These are phyloP conservation scores for Anagrus nilaparvatae DNA, from an alignment of 1,140 invertebrate genomes.

Conservation along the genomic window DNA sequence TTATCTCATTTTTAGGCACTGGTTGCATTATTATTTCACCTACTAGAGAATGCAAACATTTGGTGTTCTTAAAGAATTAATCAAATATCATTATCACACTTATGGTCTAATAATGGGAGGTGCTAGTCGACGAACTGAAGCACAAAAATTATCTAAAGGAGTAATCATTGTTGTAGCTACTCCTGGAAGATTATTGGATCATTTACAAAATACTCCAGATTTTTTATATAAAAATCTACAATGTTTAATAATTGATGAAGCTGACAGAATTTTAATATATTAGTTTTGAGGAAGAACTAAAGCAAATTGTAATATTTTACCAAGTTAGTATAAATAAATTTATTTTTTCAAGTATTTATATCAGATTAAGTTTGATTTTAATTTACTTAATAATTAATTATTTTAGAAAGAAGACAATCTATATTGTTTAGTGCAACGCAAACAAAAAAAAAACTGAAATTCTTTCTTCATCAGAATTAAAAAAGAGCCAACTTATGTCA, in stretches of 20 bases:
- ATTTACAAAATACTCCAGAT: constrained; percentile 89
- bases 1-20: constrained; percentile 53
- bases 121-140: constrained; percentile 84
- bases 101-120: constrained; percentile 91
- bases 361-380: neutral
- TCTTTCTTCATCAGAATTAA: constrained; percentile 80
- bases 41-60: constrained; percentile 96
- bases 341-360: constrained; percentile 3
- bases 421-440: constrained; percentile 98
- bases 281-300: constrained; percentile 97
- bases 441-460: constrained; percentile 87
- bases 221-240: constrained; percentile 95
- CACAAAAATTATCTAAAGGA: constrained; percentile 83
- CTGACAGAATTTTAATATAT: constrained; percentile 96
- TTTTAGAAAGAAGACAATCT: constrained; percentile 83
- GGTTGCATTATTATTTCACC: constrained; percentile 96
- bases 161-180: constrained; percentile 96
- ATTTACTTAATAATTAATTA: constrained; percentile 8
- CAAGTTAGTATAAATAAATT: constrained; percentile 78
- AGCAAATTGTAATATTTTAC: constrained; percentile 91
- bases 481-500: constrained; percentile 91
- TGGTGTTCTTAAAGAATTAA: constrained; percentile 89
- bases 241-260: constrained; percentile 96
- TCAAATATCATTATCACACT: constrained; percentile 77
- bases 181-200: constrained; percentile 91